Evolutionary conservation across 1,140 invertebrate genomes (phyloP), one percentile per base, ranked within the genome.

Genomic region (Eumeta japonica): DNA sequence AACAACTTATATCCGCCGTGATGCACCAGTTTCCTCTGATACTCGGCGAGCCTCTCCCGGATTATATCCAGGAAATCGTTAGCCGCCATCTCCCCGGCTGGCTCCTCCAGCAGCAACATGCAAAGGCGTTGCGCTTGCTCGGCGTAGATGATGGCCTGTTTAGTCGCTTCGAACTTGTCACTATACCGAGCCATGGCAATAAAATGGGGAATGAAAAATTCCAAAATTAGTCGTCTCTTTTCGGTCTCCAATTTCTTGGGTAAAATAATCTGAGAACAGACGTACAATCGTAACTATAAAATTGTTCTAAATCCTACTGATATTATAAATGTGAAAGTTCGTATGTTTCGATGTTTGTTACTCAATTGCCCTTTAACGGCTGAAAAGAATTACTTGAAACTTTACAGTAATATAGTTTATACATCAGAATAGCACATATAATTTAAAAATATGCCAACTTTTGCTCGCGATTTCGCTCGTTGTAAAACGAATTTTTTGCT

Each of bases 121-220:
- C 80, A 79, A 2, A 90, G 66, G 35, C 86, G 76, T 35, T 81
- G 78, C 1, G 84, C 81, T 45, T 90, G 87, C 32, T 83, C 76
- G 9, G 89, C 58, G 43, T 87, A 89, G 13, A 83, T 76, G 1
- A 77, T 60, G 16, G 83, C 83, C 48, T 84, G 80, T 29, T 70
- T 59, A 14, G 73, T 61, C 1, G 82, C 76, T 11, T 79, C 73
- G 37, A 83, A 80, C 33, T 77, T 77, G 36, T 81, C 76, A 47
- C 81, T 82, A 15, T 68, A 73, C 31, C 80, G 67, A 1, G 82
- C 83, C 70, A 87, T 85, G 35, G 81, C 67, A 11, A 87, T 76
- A 41, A 87, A 88, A 44, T 86, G 83, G 11, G 78, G 57, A 19
- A 85, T 82, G 43, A 91, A 86, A 35, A 87, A 81, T 41, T 83